A percentile compares a stretch with the other conserved stretches of the same genome.
Conservation (phyloP, 2,113 vertebrate species). For the Falco punctatus region DNA sequence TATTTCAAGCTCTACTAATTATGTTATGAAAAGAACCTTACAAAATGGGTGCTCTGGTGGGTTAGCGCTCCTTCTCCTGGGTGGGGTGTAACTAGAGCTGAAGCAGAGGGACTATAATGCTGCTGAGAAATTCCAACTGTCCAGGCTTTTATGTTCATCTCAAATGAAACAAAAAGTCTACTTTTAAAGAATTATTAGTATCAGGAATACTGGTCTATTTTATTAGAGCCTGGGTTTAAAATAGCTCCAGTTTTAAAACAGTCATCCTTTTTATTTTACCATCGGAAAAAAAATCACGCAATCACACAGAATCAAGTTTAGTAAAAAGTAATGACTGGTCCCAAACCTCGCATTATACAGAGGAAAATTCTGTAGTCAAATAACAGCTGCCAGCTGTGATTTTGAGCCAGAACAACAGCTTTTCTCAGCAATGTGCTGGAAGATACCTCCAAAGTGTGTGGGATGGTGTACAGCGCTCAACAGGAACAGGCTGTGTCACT, state of each 20-base stretch:
- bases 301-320: not conserved
- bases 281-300: not conserved
- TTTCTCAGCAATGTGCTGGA: conserved; percentile 6
- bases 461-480: not conserved
- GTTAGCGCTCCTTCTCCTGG: not conserved
- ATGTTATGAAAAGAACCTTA: not conserved
- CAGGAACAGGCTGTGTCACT: not conserved
- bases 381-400: conserved; percentile 32
- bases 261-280: not conserved
- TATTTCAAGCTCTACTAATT: not conserved
- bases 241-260: not conserved
- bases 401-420: conserved; percentile 31
- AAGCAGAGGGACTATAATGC: not conserved
- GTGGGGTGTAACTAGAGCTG: not conserved
- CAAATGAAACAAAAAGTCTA: not conserved
- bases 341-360: not conserved
- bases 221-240: not conserved
- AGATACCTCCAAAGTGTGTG: not conserved
- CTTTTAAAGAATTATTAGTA: not conserved
- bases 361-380: not conserved
- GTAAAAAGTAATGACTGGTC: not conserved
- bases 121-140: not conserved
- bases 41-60: not conserved
- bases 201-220: not conserved
- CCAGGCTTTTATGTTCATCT: not conserved